These are phyloP conservation scores for Tipula helvola DNA, from an alignment of 2,888 invertebrate genomes.

Conservation along the genomic window DNA sequence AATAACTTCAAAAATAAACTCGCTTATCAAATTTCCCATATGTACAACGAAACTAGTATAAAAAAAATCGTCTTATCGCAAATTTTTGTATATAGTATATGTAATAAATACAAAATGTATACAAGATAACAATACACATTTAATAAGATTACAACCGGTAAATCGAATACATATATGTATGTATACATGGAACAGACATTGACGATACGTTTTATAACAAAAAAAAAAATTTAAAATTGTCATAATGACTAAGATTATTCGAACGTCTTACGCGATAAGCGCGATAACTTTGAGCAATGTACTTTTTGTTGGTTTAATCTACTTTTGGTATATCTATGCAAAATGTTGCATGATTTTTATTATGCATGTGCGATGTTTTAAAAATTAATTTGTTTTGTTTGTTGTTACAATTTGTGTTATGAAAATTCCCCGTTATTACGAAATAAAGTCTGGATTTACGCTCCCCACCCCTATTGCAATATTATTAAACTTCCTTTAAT, in stretches of 20 bases:
- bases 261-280: not conserved
- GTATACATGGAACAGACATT: not conserved
- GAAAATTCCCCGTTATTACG: no score
- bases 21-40: not conserved
- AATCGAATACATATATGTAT: not conserved
- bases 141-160: not conserved
- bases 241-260: not conserved
- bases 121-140: not conserved
- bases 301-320: not conserved
- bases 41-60: not conserved
- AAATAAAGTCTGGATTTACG: no score
- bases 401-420: no score
- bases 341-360: not conserved
- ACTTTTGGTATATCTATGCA: not conserved
- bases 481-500: no score
- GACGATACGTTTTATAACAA: not conserved
- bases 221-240: not conserved
- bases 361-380: not conserved
- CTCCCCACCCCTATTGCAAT: no score
- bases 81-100: not conserved
- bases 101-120: not conserved
- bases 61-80: not conserved
- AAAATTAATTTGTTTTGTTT: not conserved
- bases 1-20: not conserved
- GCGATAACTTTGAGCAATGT: not conserved